Evolutionary conservation across 37 sponge, comb jelly and placozoan species (phyloP).

Genomic region (Geodia barretti): DNA sequence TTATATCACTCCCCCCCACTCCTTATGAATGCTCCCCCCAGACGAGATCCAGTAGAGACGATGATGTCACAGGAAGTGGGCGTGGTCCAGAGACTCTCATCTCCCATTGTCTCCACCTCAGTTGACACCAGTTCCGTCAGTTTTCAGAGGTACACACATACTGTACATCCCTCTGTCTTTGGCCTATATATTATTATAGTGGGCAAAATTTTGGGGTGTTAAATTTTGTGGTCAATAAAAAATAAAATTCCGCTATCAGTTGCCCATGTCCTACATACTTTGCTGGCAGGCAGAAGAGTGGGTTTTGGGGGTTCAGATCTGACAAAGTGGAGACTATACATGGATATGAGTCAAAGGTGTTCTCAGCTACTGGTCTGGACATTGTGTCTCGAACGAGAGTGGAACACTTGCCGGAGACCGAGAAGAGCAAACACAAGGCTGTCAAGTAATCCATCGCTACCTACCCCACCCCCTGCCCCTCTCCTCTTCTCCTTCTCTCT

Average conservation of each 20-base stretch:
- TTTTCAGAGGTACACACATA: slow-evolving; percentile 61
- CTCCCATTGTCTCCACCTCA: slow-evolving; percentile 78
- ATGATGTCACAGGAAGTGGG: slow-evolving; percentile 60
- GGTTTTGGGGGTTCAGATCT: slow-evolving; percentile 88
- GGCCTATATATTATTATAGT: too few species aligned
- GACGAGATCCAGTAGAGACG: slow-evolving; percentile 24
- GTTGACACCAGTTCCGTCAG: slow-evolving; percentile 63
- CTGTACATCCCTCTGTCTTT: background rate
- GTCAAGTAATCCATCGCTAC: too few species aligned
- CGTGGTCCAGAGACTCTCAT: slow-evolving; percentile 56
- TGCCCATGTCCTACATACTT: background rate
- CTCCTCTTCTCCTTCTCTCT: too few species aligned
- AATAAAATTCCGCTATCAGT: too few species aligned
- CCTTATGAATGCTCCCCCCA: background rate
- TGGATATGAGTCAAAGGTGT: slow-evolving; percentile 84
- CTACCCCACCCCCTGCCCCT: too few species aligned
- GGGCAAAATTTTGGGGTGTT: too few species aligned
- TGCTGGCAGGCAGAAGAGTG: slow-evolving; percentile 70
- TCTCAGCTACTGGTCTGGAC: slow-evolving; percentile 78
- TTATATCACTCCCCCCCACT: background rate
- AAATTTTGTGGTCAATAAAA: too few species aligned
- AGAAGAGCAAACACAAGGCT: slow-evolving; percentile 71
- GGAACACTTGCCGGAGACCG: slow-evolving; percentile 89
- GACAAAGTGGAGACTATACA: slow-evolving; percentile 77
- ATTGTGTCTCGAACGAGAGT: slow-evolving; percentile 84